Conservation (phyloP, 2,797 vertebrate species). For the Diplodus puntazzo region DNA sequence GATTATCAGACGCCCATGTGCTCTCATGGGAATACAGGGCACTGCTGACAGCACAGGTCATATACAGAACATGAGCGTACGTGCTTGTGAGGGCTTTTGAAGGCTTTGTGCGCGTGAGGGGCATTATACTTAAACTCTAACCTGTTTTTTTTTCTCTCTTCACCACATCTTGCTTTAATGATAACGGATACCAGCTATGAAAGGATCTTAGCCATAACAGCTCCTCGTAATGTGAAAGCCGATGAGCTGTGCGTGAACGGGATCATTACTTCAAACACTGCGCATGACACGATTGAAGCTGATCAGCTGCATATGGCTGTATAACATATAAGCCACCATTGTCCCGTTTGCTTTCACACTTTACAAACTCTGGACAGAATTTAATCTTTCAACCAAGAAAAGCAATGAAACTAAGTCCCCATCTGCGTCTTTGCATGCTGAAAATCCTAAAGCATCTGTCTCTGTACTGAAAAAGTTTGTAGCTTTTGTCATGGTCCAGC, state of each 20-base stretch:
- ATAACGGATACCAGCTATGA: neutral
- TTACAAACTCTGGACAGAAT: constrained; percentile 10
- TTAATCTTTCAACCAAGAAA: constrained; percentile 43
- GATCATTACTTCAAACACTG: constrained; percentile 25
- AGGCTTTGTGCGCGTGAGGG: constrained; percentile 4
- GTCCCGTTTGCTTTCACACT: constrained; percentile 4
- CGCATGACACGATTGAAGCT: neutral
- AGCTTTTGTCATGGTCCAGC: neutral
- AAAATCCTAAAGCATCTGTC: constrained; percentile 9
- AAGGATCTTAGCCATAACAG: neutral
- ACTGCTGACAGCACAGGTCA: constrained; percentile 64
- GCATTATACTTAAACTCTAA: neutral
- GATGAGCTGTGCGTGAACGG: constrained; percentile 30
- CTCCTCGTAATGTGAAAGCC: constrained; percentile 20
- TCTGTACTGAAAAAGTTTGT: neutral
- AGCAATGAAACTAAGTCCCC: constrained; percentile 47
- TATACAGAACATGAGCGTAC: constrained; percentile 5
- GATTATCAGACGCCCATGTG: constrained; percentile 49
- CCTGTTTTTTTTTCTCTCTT: neutral
- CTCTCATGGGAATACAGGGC: constrained; percentile 36
- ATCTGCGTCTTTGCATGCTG: constrained; percentile 24
- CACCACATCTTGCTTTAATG: constrained; percentile 2
- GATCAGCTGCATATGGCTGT: constrained; percentile 7
- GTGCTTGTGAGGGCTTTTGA: constrained; percentile 8
- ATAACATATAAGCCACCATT: neutral